Evolutionary conservation across 2,888 invertebrate species (phyloP).

Genomic region (Parelbella ahira): DNA sequence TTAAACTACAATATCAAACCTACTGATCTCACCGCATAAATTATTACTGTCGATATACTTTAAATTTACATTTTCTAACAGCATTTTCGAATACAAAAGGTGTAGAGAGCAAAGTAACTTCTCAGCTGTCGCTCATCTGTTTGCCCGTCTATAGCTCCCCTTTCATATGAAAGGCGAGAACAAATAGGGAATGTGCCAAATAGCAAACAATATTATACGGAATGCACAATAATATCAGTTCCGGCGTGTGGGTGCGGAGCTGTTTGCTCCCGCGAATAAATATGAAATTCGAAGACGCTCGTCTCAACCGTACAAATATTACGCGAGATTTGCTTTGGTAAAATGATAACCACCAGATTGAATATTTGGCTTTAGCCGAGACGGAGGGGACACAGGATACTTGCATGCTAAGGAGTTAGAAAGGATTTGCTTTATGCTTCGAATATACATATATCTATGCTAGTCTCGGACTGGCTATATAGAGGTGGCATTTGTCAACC

Average conservation of each 20-base stretch:
- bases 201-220: conserved; percentile 81
- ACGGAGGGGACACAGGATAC: conserved; percentile 45
- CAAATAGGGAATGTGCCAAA: conserved; percentile 80
- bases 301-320: conserved; percentile 73
- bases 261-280: conserved; percentile 77
- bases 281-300: conserved; percentile 78
- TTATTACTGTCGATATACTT: too few relatives aligned
- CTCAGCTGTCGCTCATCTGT: conserved; percentile 60
- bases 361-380: conserved; percentile 70
- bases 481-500: too few relatives aligned
- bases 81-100: conserved; percentile 64
- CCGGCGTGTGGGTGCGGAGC: conserved; percentile 63
- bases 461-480: too few relatives aligned
- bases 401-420: conserved; percentile 36
- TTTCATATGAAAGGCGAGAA: conserved; percentile 79
- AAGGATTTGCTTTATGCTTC: neutral
- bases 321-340: conserved; percentile 76
- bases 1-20: too few relatives aligned
- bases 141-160: conserved; percentile 75
- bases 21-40: too few relatives aligned
- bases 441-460: too few relatives aligned
- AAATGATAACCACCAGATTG: conserved; percentile 79
- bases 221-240: conserved; percentile 81
- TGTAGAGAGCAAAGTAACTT: conserved; percentile 55
- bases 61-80: conserved; percentile 41